Conservation (phyloP, 2,113 vertebrate species). For the Semnopithecus entellus region DNA sequence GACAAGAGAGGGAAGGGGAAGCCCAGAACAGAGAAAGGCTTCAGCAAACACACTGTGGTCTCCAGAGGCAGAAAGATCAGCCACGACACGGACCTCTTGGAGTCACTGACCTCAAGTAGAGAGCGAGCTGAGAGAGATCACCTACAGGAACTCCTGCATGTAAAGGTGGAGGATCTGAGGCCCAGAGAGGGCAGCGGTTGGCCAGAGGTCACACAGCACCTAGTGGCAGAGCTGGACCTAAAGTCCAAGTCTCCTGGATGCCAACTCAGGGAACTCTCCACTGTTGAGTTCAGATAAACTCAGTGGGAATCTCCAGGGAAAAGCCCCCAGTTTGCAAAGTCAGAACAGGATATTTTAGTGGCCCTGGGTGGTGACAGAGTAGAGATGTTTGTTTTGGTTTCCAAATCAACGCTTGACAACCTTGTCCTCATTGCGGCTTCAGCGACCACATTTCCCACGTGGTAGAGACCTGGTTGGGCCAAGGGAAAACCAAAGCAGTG, state of each 20-base stretch:
- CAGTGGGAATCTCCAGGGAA: conserved; percentile 40
- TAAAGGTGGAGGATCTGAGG: background rate
- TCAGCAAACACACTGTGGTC: background rate
- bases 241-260: background rate
- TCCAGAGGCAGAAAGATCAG: background rate
- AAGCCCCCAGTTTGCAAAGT: conserved; percentile 53
- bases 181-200: background rate
- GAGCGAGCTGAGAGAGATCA: background rate
- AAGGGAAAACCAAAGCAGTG: background rate
- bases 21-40: background rate
- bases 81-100: background rate
- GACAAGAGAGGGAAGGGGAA: background rate
- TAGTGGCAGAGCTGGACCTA: background rate
- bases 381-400: conserved; percentile 77
- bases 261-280: background rate
- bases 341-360: conserved; percentile 54
- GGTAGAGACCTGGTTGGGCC: background rate
- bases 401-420: conserved; percentile 70
- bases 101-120: background rate
- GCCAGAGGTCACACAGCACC: background rate
- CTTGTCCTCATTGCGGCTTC: background rate
- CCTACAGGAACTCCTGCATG: background rate
- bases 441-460: conserved; percentile 27
- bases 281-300: background rate
- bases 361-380: conserved; percentile 20